A percentile compares a stretch with the other conserved stretches of the same genome.
phyloP scores from a whole-genome alignment of 2,113 vertebrate species.

The Dendrocopos noguchii region DNA sequence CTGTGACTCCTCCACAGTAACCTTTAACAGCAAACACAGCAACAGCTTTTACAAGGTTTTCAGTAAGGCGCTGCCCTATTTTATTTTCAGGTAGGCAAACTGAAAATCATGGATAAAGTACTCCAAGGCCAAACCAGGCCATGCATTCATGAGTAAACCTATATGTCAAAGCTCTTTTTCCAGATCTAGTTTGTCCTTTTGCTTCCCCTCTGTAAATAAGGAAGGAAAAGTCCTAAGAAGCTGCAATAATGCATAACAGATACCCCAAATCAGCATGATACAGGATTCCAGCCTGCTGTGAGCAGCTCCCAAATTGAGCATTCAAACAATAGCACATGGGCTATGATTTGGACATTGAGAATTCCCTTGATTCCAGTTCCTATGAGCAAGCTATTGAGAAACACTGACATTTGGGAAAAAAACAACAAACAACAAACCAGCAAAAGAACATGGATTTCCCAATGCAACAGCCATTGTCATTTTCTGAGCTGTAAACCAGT shows the following conservation, averaged over 20 bases:
- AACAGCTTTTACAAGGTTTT: constrained; percentile 36
- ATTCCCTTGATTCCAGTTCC: constrained; percentile 46
- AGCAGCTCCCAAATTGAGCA: constrained; percentile 38
- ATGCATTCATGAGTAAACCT: neutral
- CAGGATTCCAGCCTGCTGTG: constrained; percentile 16
- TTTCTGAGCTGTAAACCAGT: constrained; percentile 6
- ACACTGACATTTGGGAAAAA: constrained; percentile 42
- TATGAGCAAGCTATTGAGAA: constrained; percentile 58
- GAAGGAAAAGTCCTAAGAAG: constrained; percentile 39
- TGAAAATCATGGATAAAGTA: neutral
- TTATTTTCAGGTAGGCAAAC: neutral
- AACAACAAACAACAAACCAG: neutral
- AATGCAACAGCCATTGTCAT: constrained; percentile 20
- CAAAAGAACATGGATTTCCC: constrained; percentile 33
- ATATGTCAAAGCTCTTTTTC: neutral
- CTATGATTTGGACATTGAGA: constrained; percentile 37
- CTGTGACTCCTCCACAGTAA: neutral
- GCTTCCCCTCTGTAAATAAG: constrained; percentile 13
- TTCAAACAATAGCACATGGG: constrained; percentile 54
- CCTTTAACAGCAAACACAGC: constrained; percentile 9
- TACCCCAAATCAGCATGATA: constrained; percentile 31
- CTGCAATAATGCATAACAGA: constrained; percentile 48
- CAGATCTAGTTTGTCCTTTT: constrained; percentile 14
- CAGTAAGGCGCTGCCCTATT: neutral
- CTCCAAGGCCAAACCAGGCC: neutral